Percentiles rank a stretch among this genome's conserved stretches.
phyloP scores from a whole-genome alignment of 1,140 invertebrate species.

The Drosophila erecta region DNA sequence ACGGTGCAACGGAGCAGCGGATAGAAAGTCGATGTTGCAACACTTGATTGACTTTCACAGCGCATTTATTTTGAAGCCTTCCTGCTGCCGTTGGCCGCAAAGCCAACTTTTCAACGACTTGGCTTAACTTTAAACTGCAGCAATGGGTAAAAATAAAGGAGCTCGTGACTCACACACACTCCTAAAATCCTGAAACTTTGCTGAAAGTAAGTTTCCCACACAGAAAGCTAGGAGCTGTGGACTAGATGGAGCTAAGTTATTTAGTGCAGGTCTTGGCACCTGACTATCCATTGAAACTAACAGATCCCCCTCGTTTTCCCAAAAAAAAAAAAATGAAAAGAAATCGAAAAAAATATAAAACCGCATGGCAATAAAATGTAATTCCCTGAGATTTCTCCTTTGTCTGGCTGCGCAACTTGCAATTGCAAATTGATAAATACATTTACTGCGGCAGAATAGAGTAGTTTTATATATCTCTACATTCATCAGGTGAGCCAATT shows the following conservation, averaged over 20 bases:
- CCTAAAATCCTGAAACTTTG: slow-evolving; percentile 17
- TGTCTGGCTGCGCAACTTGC: slow-evolving; percentile 58
- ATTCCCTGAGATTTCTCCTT: slow-evolving; percentile 74
- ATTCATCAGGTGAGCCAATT: slow-evolving; percentile 9
- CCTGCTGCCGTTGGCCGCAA: slow-evolving; percentile 39
- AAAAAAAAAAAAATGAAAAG: not conserved
- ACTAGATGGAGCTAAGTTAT: slow-evolving; percentile 27
- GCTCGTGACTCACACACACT: slow-evolving; percentile 40
- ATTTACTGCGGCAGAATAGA: slow-evolving; percentile 60
- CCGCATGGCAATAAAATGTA: slow-evolving; percentile 70
- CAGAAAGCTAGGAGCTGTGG: slow-evolving; percentile 11
- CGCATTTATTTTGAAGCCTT: slow-evolving; percentile 70
- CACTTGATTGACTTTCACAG: slow-evolving; percentile 81
- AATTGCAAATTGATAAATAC: slow-evolving; percentile 80
- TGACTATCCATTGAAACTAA: slow-evolving; percentile 22
- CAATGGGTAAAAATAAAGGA: slow-evolving; percentile 47
- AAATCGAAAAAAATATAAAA: slow-evolving; percentile 16
- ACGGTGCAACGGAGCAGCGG: slow-evolving; percentile 1
- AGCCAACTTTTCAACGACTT: slow-evolving; percentile 80
- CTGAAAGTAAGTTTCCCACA: slow-evolving; percentile 17
- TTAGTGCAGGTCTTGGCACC: slow-evolving; percentile 32
- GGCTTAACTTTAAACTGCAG: slow-evolving; percentile 72
- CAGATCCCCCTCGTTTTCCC: not conserved
- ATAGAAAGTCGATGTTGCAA: slow-evolving; percentile 63
- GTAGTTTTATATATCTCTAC: slow-evolving; percentile 17